Evolutionary conservation across 2,113 vertebrate species (phyloP).

Genomic region (Capreolus pygargus): DNA sequence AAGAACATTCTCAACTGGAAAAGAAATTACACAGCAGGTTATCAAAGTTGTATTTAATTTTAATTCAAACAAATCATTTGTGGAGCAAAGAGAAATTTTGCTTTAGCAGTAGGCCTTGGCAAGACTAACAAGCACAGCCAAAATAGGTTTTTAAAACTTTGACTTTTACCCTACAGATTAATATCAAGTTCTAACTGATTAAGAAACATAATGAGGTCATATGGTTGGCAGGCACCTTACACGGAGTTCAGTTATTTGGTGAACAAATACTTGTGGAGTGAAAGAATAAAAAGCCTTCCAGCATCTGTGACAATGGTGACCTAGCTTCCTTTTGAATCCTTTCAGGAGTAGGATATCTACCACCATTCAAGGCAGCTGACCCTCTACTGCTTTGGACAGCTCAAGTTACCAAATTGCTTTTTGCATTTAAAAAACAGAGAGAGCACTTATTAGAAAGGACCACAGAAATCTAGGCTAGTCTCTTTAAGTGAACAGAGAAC

Average conservation of each 20-base stretch:
- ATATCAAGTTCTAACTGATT: background rate
- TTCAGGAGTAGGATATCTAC: background rate
- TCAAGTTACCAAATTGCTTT: background rate
- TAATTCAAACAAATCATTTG: background rate
- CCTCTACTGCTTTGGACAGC: background rate
- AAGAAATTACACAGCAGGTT: background rate
- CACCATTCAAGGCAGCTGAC: background rate
- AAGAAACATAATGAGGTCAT: background rate
- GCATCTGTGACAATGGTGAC: background rate
- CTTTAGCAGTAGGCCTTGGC: background rate
- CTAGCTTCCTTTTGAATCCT: background rate
- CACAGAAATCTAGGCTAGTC: background rate
- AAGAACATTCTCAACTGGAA: background rate
- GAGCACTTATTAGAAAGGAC: background rate
- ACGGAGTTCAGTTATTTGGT: background rate
- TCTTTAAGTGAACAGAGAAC: background rate
- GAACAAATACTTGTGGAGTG: background rate
- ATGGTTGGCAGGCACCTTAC: background rate
- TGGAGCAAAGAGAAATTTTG: background rate
- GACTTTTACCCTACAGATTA: background rate
- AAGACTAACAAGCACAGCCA: background rate
- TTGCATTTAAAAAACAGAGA: background rate
- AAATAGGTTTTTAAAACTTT: background rate
- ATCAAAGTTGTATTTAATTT: conserved; percentile 3
- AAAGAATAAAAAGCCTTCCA: background rate